Evolutionary conservation across 2,888 invertebrate genomes (phyloP).

Genomic region (Hypomecis atomaria): DNA sequence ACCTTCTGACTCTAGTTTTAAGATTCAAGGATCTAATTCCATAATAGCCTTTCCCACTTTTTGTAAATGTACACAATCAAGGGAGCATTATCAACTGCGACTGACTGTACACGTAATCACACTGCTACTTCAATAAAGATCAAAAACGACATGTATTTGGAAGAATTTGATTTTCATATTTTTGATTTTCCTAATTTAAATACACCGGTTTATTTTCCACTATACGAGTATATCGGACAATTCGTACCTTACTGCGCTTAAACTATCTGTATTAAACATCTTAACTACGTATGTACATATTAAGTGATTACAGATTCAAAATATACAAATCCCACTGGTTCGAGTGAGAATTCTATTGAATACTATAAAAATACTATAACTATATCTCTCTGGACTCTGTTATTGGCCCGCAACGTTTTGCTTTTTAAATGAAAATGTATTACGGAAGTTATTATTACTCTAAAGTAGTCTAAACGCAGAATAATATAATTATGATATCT

Average conservation of each 20-base stretch:
- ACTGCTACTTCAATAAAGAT: too few species aligned
- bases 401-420: constrained; percentile 51
- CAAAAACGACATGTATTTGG: too few species aligned
- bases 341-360: constrained; percentile 24
- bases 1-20: too few species aligned
- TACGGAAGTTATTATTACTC: not conserved
- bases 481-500: not conserved
- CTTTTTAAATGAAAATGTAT: constrained; percentile 1
- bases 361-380: constrained; percentile 50
- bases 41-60: too few species aligned
- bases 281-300: constrained; percentile 19
- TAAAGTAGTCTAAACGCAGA: constrained; percentile 1
- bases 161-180: not conserved
- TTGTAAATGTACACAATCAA: too few species aligned
- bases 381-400: constrained; percentile 47
- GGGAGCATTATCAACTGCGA: too few species aligned
- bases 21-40: too few species aligned
- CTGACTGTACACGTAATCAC: too few species aligned
- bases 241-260: constrained; percentile 1
- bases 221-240: not conserved
- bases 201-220: too few species aligned
- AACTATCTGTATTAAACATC: constrained; percentile 3
- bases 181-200: too few species aligned
- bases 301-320: constrained; percentile 25
- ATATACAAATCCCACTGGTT: constrained; percentile 23